phyloP scores from a whole-genome alignment of 2,113 vertebrate species.

The Cricetomys ansorgei region DNA sequence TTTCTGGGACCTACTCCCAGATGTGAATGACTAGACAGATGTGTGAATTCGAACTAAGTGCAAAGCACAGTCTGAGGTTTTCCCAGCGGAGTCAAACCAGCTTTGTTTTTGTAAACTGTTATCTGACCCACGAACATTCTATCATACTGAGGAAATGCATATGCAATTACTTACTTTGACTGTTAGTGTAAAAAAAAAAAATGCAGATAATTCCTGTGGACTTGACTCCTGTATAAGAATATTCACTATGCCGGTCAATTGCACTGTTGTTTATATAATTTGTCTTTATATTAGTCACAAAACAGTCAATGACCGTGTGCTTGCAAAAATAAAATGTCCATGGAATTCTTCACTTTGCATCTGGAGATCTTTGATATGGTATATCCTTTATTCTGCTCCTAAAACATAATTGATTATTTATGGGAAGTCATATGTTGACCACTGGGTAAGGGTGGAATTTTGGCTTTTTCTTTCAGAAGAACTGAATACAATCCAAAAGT shows the following conservation, averaged over 20 bases:
- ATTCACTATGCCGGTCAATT: background rate
- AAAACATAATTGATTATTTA: background rate
- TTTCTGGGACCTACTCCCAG: background rate
- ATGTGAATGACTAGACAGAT: background rate
- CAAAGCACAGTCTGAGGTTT: background rate
- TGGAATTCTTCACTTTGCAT: background rate
- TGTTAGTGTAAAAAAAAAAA: background rate
- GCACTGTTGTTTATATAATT: background rate
- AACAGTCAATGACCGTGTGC: background rate
- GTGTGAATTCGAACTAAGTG: background rate
- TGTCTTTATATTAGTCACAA: background rate
- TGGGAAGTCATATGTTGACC: background rate
- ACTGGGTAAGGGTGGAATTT: background rate
- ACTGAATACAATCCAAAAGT: background rate
- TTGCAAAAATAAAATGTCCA: background rate
- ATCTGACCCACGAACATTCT: background rate
- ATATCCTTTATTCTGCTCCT: background rate
- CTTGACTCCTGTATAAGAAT: background rate
- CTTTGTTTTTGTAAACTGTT: constrained; percentile 9
- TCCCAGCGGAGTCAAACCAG: background rate
- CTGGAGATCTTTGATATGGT: background rate
- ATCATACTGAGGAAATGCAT: background rate
- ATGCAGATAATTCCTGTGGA: background rate
- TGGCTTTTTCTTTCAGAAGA: constrained; percentile 3
- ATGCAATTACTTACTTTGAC: background rate